Conservation (phyloP, 2,113 vertebrate genomes). For the Hypanus sabinus region DNA sequence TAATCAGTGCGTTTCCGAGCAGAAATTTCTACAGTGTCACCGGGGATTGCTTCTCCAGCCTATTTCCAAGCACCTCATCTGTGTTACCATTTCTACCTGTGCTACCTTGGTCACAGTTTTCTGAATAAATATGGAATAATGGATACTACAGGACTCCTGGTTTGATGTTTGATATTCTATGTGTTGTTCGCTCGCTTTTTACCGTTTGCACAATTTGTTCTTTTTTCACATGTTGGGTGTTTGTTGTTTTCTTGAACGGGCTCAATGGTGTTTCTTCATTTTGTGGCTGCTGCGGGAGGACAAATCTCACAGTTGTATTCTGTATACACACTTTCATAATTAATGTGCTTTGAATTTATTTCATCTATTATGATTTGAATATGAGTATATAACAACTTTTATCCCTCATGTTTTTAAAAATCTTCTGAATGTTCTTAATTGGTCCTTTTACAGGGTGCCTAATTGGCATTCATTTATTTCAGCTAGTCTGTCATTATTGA, state of each 20-base stretch:
- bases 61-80: not conserved
- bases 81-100: not conserved
- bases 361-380: not conserved
- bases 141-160: too few species aligned
- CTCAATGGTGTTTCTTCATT: too few species aligned
- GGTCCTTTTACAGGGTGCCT: not conserved
- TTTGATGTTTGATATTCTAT: too few species aligned
- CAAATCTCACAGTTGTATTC: too few species aligned
- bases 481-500: not conserved
- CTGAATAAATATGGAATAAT: not conserved
- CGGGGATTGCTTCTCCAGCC: not conserved
- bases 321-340: too few species aligned
- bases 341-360: not conserved
- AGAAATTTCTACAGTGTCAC: not conserved
- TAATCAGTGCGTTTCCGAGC: not conserved
- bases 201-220: too few species aligned
- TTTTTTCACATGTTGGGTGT: too few species aligned
- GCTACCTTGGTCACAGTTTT: not conserved
- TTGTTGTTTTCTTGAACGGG: too few species aligned
- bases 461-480: not conserved
- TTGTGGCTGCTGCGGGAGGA: too few species aligned
- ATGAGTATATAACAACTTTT: not conserved
- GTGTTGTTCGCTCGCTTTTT: too few species aligned
- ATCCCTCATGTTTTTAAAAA: not conserved
- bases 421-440: not conserved